Percentiles rank a stretch among this genome's conserved stretches.
Evolutionary conservation across 53 echinoderm and acorn worm genomes (phyloP).

Genomic region (Actinopyga echinites): DNA sequence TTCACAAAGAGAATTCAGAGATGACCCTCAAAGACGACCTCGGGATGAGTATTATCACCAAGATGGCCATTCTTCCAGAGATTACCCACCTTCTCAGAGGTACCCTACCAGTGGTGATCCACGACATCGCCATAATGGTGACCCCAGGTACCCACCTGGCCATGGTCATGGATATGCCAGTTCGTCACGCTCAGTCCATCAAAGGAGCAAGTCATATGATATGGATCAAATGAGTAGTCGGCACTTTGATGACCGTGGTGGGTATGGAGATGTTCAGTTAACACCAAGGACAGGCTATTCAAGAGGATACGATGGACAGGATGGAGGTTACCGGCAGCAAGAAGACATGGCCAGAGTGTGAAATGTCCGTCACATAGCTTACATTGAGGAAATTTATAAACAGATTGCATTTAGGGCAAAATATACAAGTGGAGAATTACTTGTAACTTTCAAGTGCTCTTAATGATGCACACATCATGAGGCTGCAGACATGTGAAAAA

Average conservation of each 20-base stretch:
- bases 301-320: neutral
- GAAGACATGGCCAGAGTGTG: slow-evolving; percentile 18
- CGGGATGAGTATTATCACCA: slow-evolving; percentile 11
- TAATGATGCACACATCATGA: too few relatives aligned
- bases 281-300: slow-evolving; percentile 28
- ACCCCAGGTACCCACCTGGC: slow-evolving; percentile 1
- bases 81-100: neutral
- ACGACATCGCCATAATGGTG: slow-evolving; percentile 8
- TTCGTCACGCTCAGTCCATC: neutral
- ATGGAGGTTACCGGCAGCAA: neutral
- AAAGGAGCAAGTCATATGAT: slow-evolving; percentile 29
- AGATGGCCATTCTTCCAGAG: neutral
- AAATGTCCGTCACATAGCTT: neutral
- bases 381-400: too few relatives aligned
- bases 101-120: slow-evolving; percentile 20
- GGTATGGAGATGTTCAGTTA: slow-evolving; percentile 4
- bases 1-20: neutral
- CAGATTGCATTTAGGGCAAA: too few relatives aligned
- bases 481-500: too few relatives aligned
- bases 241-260: slow-evolving; percentile 8
- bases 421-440: too few relatives aligned
- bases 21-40: neutral
- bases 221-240: slow-evolving; percentile 11
- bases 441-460: too few relatives aligned
- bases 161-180: neutral